phyloP scores from a whole-genome alignment of 30 jellyfish, hydroid and myxozoan species.

The Calvadosia cruxmelitensis region DNA sequence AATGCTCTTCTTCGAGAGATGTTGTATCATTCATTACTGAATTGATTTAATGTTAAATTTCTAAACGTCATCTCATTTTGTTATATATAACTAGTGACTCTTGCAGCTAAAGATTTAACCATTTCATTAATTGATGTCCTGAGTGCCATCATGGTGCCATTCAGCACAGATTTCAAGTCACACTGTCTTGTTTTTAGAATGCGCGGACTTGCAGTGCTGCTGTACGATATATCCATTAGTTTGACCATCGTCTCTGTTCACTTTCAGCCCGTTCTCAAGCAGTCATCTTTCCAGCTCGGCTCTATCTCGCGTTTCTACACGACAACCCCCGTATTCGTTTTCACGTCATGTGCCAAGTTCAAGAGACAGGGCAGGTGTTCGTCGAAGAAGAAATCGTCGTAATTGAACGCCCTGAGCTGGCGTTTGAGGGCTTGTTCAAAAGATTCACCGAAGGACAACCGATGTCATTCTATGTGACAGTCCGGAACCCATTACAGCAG shows the following conservation, averaged over 20 bases:
- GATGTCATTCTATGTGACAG: constrained; percentile 44
- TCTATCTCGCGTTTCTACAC: constrained; percentile 30
- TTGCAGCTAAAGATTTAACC: too few species aligned
- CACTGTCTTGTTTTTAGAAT: too few species aligned
- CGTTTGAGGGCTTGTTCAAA: constrained; percentile 54
- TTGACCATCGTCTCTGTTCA: not conserved
- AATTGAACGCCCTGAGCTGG: constrained; percentile 55
- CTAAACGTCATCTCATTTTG: too few species aligned
- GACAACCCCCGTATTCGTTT: constrained; percentile 55
- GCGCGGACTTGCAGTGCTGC: too few species aligned
- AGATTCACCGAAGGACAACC: constrained; percentile 51
- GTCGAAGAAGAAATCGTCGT: constrained; percentile 61
- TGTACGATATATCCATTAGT: not conserved
- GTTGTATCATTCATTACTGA: too few species aligned
- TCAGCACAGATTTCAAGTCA: too few species aligned
- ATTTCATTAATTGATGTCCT: too few species aligned
- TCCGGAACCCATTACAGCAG: constrained; percentile 43
- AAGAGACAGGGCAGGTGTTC: constrained; percentile 73
- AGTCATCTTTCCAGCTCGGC: constrained; percentile 31
- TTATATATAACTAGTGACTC: too few species aligned
- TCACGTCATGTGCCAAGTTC: constrained; percentile 46
- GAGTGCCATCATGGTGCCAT: too few species aligned
- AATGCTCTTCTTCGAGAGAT: too few species aligned
- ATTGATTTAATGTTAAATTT: too few species aligned
- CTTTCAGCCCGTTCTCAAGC: constrained; percentile 46